Evolutionary conservation across 2,888 invertebrate species (phyloP).

Genomic region (Odontothrips loti): DNA sequence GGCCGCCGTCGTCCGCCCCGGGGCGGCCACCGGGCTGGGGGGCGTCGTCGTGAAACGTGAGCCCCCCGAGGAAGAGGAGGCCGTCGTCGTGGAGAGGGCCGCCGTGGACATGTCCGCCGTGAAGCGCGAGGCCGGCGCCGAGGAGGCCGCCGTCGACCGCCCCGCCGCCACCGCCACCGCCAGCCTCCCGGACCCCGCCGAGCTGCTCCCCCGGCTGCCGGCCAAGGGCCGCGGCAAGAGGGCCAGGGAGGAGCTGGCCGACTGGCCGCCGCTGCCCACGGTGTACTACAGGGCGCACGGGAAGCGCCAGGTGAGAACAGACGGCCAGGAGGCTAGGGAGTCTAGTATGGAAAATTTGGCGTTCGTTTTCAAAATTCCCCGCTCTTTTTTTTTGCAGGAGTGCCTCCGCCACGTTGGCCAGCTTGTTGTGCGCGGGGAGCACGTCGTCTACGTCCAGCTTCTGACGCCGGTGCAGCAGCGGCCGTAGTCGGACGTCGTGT

Average conservation of each 20-base stretch:
- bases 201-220: background rate
- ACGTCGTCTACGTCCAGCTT: conserved; percentile 57
- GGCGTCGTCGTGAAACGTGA: background rate
- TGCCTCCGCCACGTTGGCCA: conserved; percentile 65
- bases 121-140: background rate
- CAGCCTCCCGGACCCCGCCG: background rate
- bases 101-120: too few species aligned
- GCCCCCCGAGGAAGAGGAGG: background rate
- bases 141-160: background rate
- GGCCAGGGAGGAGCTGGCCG: background rate
- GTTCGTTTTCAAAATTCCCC: conserved; percentile 51
- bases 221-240: conserved; percentile 10
- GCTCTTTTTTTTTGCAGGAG: conserved; percentile 59
- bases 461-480: background rate
- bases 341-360: conserved; percentile 52
- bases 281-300: background rate
- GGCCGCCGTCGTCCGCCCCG: background rate
- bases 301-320: background rate
- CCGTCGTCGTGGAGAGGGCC: too few species aligned
- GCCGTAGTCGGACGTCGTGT: background rate
- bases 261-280: background rate
- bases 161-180: background rate
- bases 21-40: background rate
- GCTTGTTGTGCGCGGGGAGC: conserved; percentile 71
- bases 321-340: background rate